Evolutionary conservation across 2,113 vertebrate genomes (phyloP).

Genomic region (Cygnus atratus): DNA sequence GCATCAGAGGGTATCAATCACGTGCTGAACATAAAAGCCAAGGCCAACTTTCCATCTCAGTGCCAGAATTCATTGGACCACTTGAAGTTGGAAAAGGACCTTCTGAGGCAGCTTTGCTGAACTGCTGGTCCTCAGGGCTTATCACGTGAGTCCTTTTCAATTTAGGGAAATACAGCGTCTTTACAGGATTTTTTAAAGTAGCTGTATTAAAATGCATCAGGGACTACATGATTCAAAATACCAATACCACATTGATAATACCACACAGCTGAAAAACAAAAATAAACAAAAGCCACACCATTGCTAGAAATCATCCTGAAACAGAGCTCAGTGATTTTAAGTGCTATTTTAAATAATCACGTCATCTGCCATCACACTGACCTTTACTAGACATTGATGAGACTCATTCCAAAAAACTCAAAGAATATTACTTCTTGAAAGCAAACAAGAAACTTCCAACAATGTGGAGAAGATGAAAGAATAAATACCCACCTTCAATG

Average conservation of each 20-base stretch:
- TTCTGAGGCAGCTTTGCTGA: not conserved
- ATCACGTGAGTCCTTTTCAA: not conserved
- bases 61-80: not conserved
- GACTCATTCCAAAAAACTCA: not conserved
- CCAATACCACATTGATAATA: not conserved
- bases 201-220: not conserved
- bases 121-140: not conserved
- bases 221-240: not conserved
- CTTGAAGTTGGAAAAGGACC: rapidly evolving
- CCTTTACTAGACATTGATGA: not conserved
- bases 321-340: not conserved
- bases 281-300: not conserved
- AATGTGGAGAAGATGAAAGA: not conserved
- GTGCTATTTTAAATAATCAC: not conserved
- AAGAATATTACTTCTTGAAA: not conserved
- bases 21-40: not conserved
- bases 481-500: not conserved
- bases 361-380: not conserved
- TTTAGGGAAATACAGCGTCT: not conserved
- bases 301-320: not conserved
- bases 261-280: not conserved
- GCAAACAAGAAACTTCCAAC: not conserved
- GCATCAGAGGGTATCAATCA: not conserved
- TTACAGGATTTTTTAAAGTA: not conserved
- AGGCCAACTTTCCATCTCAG: not conserved